These are phyloP conservation scores for Leucozona laternaria DNA, from an alignment of 2,888 invertebrate genomes.

Conservation along the genomic window DNA sequence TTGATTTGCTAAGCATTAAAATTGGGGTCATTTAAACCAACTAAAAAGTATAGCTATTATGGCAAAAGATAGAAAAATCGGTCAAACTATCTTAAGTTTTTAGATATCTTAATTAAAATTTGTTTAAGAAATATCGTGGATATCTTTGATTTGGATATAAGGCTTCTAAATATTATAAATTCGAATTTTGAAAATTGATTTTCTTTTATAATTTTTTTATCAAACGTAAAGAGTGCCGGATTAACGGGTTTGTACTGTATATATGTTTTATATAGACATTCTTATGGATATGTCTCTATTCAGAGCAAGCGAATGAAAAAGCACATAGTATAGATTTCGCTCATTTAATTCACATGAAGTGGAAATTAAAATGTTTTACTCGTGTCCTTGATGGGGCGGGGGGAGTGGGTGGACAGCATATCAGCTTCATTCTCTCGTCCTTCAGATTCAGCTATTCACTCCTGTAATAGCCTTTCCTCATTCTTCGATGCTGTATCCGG, in stretches of 20 bases:
- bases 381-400: slow-evolving; percentile 46
- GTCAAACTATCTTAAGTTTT: too few relatives aligned
- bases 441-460: slow-evolving; percentile 20
- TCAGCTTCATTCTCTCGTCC: neutral
- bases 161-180: too few relatives aligned
- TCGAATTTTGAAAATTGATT: too few relatives aligned
- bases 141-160: too few relatives aligned
- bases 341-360: slow-evolving; percentile 74
- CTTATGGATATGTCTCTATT: slow-evolving; percentile 34
- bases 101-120: too few relatives aligned
- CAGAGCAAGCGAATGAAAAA: slow-evolving; percentile 23
- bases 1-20: neutral
- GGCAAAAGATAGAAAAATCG: too few relatives aligned
- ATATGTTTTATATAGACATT: slow-evolving; percentile 1
- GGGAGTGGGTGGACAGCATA: slow-evolving; percentile 36
- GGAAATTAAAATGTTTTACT: slow-evolving; percentile 73
- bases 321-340: slow-evolving; percentile 57
- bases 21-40: too few relatives aligned
- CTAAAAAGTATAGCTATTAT: too few relatives aligned
- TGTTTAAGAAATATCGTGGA: too few relatives aligned
- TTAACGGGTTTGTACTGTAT: neutral
- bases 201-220: too few relatives aligned
- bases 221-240: neutral
- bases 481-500: slow-evolving; percentile 40
- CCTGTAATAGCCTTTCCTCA: slow-evolving; percentile 52